Base-by-base conservation (phyloP, 1,140 invertebrate genomes). In the Mizuhopecten yessoensis region DNA sequence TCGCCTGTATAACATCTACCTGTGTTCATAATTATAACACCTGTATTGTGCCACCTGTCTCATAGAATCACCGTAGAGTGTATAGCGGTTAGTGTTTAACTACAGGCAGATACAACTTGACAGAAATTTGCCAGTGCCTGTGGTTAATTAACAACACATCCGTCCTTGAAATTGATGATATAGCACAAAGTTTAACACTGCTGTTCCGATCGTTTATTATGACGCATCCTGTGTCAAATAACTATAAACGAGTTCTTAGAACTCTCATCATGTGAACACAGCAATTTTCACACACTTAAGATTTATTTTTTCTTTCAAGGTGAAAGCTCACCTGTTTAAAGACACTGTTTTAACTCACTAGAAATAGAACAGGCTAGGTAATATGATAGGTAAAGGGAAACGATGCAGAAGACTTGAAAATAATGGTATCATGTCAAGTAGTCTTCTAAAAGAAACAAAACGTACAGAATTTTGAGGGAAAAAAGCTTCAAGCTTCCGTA, bases 271-370 rank as follows among this genome's bases (percentile, higher is more conserved):
- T 75, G 57, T 75, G 9, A 75, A 75, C 57, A 29, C 57, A 75
- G 57, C 57, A 75, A 29, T 75, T 75, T 75, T 75, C 57, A 29
- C 17, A 75, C 57, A 75, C 57, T 75, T 75, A n/a, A 75, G n/a
- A 17, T 75, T n/a, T 75, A 75, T 75, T 20, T 49, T 9, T 49
- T 49, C 45, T 49, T n/a, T 49, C 45, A 49, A 75, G 57, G 57
- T 75, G 57, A 75, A 75, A 75, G 29, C 57, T 75, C 57, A 29
- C n/a, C 57, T 75, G 57, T 75, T n/a, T 75, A 75, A 29, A 9
- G 57, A 75, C 5, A n/a, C 57, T 29, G 57, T 29, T 75, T 75
- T 29, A n/a, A 7, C 15, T 75, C 57, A 75, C 57, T n/a, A 29
- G 5, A 75, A 75, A 75, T 75, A 75, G 23, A n/a, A 29, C 57